Evolutionary conservation across 2,888 invertebrate genomes (phyloP), one percentile per base, ranked within the genome.

Genomic region (Himalopsyche tibetana): DNA sequence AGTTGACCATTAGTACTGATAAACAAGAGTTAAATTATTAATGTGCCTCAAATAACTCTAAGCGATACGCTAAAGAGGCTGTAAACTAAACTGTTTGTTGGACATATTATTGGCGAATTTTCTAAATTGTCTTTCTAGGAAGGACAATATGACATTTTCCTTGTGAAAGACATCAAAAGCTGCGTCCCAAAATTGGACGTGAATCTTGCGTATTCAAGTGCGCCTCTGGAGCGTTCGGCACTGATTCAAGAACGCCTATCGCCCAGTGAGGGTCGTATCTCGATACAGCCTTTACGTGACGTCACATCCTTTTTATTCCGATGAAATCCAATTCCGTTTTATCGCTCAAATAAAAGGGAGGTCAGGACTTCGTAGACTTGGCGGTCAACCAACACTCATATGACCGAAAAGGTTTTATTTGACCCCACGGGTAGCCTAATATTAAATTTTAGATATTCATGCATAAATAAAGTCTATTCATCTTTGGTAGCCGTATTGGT

Each of bases 201-300:
- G 6, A 28, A 19, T 19, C 19, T 8, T 28, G 63, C 6, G 63
- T 19, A 8, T 63, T 63, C 4, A n/a, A 6, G n/a, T 19, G 17
- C 56, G n/a, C n/a, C 56, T 17, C 56, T 5, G 63, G 19, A 28
- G 63, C 63, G 19, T 6, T 28, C 63, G 63, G 63, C 63, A 63
- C 63, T 63, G 63, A 63, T 63, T 63, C 63, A 11, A 63, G 19
- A 63, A 28, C 63, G 63, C 63, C 63, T 63, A 63, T 63, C 63
- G 63, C 63, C 63, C 63, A 28, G 63, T 28, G 63, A 63, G 63
- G 63, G 63, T 63, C 63, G 63, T 63, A 63, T 63, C 63, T 63
- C 63, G 63, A 63, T 63, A 63, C 63, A 63, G 63, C 63, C 63
- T 63, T 63, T 63, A 63, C 63, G 63, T 63, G 63, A 63, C 63